phyloP scores from a whole-genome alignment of 2,888 invertebrate species.

The Biston betularia region DNA sequence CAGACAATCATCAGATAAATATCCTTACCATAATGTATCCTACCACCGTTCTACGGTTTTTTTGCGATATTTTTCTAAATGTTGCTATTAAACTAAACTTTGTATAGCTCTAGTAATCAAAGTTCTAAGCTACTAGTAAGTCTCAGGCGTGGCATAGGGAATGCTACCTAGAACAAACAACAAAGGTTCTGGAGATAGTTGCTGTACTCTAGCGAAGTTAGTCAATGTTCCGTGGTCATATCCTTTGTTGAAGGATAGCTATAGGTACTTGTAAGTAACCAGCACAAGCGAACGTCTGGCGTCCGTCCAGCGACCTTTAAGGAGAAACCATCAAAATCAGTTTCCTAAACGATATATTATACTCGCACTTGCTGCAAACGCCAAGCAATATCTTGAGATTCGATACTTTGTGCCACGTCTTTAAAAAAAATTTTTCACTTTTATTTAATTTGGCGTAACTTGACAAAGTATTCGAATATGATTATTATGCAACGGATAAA shows the following conservation, averaged over 20 bases:
- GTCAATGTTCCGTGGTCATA: not conserved
- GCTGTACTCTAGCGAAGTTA: conserved; percentile 1
- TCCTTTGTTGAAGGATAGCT: not conserved
- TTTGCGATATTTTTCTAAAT: not conserved
- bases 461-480: too few species aligned
- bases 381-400: not conserved
- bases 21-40: too few species aligned
- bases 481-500: too few species aligned
- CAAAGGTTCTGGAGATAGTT: conserved; percentile 2
- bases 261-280: conserved; percentile 3
- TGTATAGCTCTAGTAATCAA: not conserved
- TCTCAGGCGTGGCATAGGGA: not conserved
- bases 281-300: conserved; percentile 23
- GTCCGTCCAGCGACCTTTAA: conserved; percentile 32
- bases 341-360: conserved; percentile 26
- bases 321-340: conserved; percentile 34
- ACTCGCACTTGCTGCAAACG: not conserved
- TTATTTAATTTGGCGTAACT: too few species aligned
- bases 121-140: not conserved
- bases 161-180: conserved; percentile 2
- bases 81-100: too few species aligned
- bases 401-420: not conserved
- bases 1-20: too few species aligned
- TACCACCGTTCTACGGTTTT: too few species aligned
- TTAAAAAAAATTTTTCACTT: not conserved